Base-by-base conservation (phyloP, 2,888 invertebrate species). In the Micoletzkya japonica region DNA sequence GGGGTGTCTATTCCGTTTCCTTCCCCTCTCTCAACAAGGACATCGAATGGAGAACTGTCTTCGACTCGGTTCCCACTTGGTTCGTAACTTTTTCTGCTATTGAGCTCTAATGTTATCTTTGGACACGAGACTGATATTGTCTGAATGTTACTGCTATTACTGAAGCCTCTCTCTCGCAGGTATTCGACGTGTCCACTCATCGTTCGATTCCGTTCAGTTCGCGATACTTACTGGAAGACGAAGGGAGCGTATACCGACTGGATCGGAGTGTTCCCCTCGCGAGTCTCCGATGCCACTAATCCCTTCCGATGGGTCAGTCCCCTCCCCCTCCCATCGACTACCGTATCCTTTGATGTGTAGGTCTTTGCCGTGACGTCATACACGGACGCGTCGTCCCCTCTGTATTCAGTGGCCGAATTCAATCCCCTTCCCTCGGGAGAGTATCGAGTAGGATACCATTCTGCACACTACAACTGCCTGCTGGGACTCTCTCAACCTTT, bases 211-310 rank as follows among this genome's bases (percentile, higher is more conserved):
- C 74, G 73, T 49, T 56, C 50, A 39, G 66, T 75, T 49, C 58
- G 70, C 54, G 32, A 56, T 10, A 58, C 71, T 30, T 82, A 73
- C 34, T 82, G 80, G 76, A 70, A 72, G n/a, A 59, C 71, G 26
- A 60, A 73, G 34, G 81, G 81, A 32, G 77, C 81, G 34, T 79
- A 77, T 71, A 71, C 74, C 36, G 83, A 83, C 60, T 83, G 83
- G 83, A 71, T 82, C 32, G 77, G 79, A 3, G 68, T 80, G 4
- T 77, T 74, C 44, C 77, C 78, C 50, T 74, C 76, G 44, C 24
- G 64, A 64, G 24, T 44, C 44, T 26, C 36, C 20, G 64, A 64
- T 54, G 34, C 54, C 17, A 64, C 64, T 10, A 64, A 50, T 64
- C 64, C 64, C 2, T 34, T 64, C 26, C 50, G 44, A 64, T 64